These are phyloP conservation scores for Candidula unifasciata DNA, from an alignment of 2,888 invertebrate species.

Conservation along the genomic window DNA sequence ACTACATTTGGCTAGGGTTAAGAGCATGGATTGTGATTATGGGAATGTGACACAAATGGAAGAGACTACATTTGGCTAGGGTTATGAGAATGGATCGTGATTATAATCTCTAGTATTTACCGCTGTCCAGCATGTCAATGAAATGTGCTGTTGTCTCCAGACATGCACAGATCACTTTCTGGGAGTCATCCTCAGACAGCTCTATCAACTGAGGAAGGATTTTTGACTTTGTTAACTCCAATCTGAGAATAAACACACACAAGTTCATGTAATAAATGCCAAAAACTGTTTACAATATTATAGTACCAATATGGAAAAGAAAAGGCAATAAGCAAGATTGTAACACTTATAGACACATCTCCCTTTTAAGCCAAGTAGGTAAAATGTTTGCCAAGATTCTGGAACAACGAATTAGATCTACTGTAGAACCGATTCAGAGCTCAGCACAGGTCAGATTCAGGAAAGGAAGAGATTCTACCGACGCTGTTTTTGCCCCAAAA, in stretches of 20 bases:
- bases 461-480: no score
- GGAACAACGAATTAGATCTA: no score
- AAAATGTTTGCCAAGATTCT: no score
- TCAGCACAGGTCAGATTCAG: no score
- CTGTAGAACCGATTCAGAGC: no score
- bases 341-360: no score
- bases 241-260: constrained; percentile 68
- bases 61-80: neutral
- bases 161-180: constrained; percentile 83
- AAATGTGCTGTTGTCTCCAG: constrained; percentile 83
- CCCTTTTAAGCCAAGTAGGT: no score
- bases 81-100: neutral
- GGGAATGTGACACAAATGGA: neutral
- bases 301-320: no score
- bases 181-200: constrained; percentile 84
- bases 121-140: constrained; percentile 82
- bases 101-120: constrained; percentile 74
- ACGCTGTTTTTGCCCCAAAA: no score
- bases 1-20: neutral
- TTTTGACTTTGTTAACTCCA: constrained; percentile 82
- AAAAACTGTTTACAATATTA: neutral
- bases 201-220: constrained; percentile 85
- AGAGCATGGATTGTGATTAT: neutral
- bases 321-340: no score
- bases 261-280: neutral